These are phyloP conservation scores for Vimba vimba DNA, from an alignment of 2,113 vertebrate genomes.

Conservation along the genomic window DNA sequence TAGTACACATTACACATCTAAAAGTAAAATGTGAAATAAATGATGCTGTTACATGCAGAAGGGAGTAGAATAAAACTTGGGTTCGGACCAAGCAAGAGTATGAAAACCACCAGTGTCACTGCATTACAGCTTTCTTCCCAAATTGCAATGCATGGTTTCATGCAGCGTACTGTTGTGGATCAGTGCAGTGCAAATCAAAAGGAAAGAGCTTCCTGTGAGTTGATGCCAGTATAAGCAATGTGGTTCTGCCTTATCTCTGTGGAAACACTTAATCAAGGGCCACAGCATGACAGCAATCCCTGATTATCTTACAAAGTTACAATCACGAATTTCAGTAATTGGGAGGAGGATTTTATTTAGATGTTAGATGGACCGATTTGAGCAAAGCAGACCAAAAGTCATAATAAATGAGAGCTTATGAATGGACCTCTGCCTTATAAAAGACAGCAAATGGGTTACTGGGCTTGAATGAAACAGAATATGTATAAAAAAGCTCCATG, in stretches of 20 bases:
- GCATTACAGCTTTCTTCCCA: background rate
- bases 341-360: slow-evolving; percentile 35
- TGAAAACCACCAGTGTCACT: background rate
- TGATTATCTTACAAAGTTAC: slow-evolving; percentile 20
- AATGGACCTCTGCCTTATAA: slow-evolving; percentile 6
- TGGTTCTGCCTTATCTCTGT: slow-evolving; percentile 28
- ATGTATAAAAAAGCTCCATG: background rate
- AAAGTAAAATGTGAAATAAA: background rate
- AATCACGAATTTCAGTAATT: slow-evolving; percentile 7
- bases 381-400: background rate
- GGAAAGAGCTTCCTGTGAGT: background rate
- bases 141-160: slow-evolving; percentile 6
- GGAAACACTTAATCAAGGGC: slow-evolving; percentile 34
- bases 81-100: background rate
- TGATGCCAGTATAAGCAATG: slow-evolving; percentile 2
- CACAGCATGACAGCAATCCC: slow-evolving; percentile 34
- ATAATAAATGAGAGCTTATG: slow-evolving; percentile 12
- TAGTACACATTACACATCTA: background rate
- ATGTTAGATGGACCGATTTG: background rate
- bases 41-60: background rate
- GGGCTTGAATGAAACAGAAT: background rate
- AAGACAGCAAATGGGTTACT: slow-evolving; percentile 1
- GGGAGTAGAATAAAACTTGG: background rate
- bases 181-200: slow-evolving; percentile 21
- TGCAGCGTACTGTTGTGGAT: slow-evolving; percentile 8